Conservation (phyloP, 1,140 invertebrate species). For the Notospermus geniculatus region DNA sequence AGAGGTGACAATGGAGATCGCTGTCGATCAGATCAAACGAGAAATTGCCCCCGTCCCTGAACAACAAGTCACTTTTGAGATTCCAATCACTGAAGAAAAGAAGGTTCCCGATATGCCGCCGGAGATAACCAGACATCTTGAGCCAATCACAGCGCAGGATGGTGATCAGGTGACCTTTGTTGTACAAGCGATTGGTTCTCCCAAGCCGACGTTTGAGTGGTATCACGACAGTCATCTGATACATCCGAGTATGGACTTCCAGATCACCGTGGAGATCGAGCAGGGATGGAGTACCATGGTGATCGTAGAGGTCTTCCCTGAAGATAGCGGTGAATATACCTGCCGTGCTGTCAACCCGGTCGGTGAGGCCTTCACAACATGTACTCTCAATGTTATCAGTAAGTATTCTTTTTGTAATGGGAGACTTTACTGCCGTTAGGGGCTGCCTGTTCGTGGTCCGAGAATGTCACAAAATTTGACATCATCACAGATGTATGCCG, state of each 20-base stretch:
- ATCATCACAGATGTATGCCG: no score
- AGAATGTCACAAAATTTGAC: no score
- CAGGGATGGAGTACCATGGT: constrained; percentile 43
- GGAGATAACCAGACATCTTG: constrained; percentile 45
- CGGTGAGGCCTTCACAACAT: constrained; percentile 68
- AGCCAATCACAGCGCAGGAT: constrained; percentile 41
- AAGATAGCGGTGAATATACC: constrained; percentile 88
- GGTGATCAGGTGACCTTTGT: constrained; percentile 42
- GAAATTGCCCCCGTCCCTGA: not conserved
- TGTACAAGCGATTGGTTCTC: constrained; percentile 41
- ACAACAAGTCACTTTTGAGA: constrained; percentile 2
- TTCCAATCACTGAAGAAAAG: not conserved
- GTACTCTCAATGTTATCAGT: constrained; percentile 44
- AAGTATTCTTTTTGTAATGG: constrained; percentile 16
- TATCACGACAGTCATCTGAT: constrained; percentile 48
- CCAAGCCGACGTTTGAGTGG: constrained; percentile 51
- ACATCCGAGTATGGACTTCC: constrained; percentile 43
- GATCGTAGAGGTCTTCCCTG: constrained; percentile 54
- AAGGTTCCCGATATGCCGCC: constrained; percentile 27
- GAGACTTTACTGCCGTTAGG: no score
- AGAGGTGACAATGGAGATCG: not conserved
- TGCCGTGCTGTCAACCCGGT: constrained; percentile 86
- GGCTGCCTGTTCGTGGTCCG: no score
- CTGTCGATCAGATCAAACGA: no score
- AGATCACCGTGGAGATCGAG: constrained; percentile 42